Base-by-base conservation (phyloP, 1,140 invertebrate species). In the Zaprionus camerounensis region DNA sequence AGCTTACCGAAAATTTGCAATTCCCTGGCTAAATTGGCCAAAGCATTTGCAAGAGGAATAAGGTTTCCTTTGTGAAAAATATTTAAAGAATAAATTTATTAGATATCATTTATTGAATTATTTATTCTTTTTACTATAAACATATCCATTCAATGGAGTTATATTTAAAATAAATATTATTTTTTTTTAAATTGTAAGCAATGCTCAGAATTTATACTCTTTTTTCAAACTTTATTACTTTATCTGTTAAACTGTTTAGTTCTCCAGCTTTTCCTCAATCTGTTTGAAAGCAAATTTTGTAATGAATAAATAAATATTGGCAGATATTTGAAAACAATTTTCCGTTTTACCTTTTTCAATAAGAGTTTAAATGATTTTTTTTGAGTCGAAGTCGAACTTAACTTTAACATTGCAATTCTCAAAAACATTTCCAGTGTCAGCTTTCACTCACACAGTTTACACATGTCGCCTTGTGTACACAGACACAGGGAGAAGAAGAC, bases 291-390 rank as follows among this genome's bases (percentile, higher is more conserved):
- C 41, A 75, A 76, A 80, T 79, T 62, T 71, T 31, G 64, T 70
- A 71, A 81, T 82, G 66, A 71, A 76, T 66, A 63, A 61, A 59
- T 53, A 80, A 82, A 86, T 59, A 82, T 65, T 65, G 36, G 22
- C 20, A 63, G 38, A 58, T 51, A 44, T 69, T 63, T 49, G 31
- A 65, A 51, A 58, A 66, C 49, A 61, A 71, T 71, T 80, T 77
- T 9, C 38, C 46, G 68, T 13, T 24, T n/a, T 22, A 0, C 3
- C 20, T 13, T 61, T 73, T 68, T 41, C 56, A 74, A 59, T 63
- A 71, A 9, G 44, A 6, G 1, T 15, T 46, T 20, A 71, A 69
- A 63, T 68, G 22, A 59, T 63, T 31, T 46, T 70, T 44, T n/a
- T 9, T 2, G 17, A 24, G 11, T 24, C 46, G 46, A 22, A 63